Conservation (phyloP, 2,113 vertebrate genomes). For the Rana temporaria region DNA sequence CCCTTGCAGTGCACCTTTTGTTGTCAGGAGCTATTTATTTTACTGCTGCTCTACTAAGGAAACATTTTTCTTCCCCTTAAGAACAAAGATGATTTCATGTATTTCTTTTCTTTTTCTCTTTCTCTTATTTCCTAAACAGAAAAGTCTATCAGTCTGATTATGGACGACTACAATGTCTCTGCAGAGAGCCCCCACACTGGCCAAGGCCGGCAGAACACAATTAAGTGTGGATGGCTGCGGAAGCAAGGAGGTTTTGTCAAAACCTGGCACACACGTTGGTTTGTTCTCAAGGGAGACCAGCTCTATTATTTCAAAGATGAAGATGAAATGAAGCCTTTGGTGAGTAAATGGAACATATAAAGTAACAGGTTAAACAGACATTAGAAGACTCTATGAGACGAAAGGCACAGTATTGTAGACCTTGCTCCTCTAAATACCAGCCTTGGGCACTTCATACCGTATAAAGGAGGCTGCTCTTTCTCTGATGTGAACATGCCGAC, state of each 20-base stretch:
- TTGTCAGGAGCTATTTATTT: fast-evolving
- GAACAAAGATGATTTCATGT: slow-evolving; percentile 19
- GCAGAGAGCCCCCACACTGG: slow-evolving; percentile 68
- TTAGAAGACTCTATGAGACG: background rate
- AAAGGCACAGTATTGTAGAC: background rate
- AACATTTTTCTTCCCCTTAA: background rate
- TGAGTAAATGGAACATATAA: slow-evolving; percentile 69
- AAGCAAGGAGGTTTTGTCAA: slow-evolving; percentile 99
- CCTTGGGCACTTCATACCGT: background rate
- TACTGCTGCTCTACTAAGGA: slow-evolving; percentile 3
- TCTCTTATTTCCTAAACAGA: slow-evolving; percentile 62
- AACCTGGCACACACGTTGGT: slow-evolving; percentile 98
- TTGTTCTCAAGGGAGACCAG: slow-evolving; percentile 92
- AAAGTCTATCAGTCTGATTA: slow-evolving; percentile 66
- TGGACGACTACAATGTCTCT: slow-evolving; percentile 84
- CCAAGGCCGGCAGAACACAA: slow-evolving; percentile 68
- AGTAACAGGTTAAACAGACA: background rate
- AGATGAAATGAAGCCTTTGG: slow-evolving; percentile 95
- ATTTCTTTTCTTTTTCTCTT: slow-evolving; percentile 55
- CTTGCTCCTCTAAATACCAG: background rate
- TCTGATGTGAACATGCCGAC: no score
- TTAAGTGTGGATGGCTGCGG: slow-evolving; percentile 92
- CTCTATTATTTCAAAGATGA: slow-evolving; percentile 97
- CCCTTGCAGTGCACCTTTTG: slow-evolving; percentile 13
- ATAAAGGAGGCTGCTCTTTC: no score